Evolutionary conservation across 2,888 invertebrate genomes (phyloP), one percentile per base, ranked within the genome.

Genomic region (Apodemia mormo): DNA sequence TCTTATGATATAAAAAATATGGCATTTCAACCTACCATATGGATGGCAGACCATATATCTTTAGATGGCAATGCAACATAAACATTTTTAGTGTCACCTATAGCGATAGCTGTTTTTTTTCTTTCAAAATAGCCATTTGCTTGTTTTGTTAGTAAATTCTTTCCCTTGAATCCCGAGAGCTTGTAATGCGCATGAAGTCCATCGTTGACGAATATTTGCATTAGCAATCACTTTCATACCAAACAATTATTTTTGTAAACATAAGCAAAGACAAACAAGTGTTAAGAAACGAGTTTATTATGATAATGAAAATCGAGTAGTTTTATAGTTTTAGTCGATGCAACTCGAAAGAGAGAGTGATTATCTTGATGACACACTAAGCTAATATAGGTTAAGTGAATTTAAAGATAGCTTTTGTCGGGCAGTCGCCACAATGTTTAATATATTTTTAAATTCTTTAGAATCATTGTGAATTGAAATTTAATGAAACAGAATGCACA

Each of bases 371-470:
- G 58, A 61, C 58, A 61, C 33, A 61, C 58, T 61, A 2, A 6
- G 29, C 30, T 61, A 30, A 61, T 30, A 61, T 61, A 61, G 58
- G 58, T 61, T 61, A 61, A 61, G 58, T 61, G 58, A 61, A 61
- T 61, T 61, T 61, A 61, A 9, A 61, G 30, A 61, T 30, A 30
- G 9, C 12, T 12, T 33, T 30, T 0, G 10, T 33, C 61, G 61
- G 61, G 1, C 56, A 52, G 49, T 52, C 49, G 49, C 49, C 49
- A 52, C 49, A 52, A n/a, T n/a, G n/a, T 52, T 52, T 12, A 45
- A 45, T 12, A 45, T 45, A 12, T 43, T 45, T 45, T 40, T 45
- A 12, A 10, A 45, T 45, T 45, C 12, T 45, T 45, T 40, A 40
- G 40, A 8, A 40, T 40, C 8, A 8, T 40, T 40, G 40, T 40